These are phyloP conservation scores for Morpho achilles DNA, from an alignment of 2,888 invertebrate genomes.

Conservation along the genomic window DNA sequence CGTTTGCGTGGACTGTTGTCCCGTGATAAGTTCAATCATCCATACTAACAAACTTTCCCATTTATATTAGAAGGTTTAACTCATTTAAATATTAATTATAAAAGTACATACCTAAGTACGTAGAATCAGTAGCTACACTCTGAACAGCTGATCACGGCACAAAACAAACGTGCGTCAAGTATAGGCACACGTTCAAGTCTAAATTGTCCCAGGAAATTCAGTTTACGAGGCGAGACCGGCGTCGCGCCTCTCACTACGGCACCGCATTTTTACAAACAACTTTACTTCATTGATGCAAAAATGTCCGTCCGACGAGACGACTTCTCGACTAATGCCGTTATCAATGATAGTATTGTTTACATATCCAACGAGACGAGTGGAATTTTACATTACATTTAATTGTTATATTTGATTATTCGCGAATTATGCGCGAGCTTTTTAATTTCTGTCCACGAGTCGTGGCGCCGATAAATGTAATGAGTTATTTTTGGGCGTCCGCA, in stretches of 20 bases:
- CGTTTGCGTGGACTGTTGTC: too few species aligned
- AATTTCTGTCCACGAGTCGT: neutral
- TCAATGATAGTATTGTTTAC: constrained; percentile 44
- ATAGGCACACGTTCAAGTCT: constrained; percentile 30
- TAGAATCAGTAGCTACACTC: neutral
- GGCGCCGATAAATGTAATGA: neutral
- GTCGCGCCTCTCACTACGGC: constrained; percentile 56
- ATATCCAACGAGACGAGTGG: constrained; percentile 39
- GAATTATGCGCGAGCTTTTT: neutral
- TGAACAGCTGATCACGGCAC: constrained; percentile 17
- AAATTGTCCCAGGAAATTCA: constrained; percentile 4
- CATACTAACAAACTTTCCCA: too few species aligned
- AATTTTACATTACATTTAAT: constrained; percentile 44
- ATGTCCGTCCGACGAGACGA: constrained; percentile 45
- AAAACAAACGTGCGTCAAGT: constrained; percentile 24
- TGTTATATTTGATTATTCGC: neutral
- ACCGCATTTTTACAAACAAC: constrained; percentile 57
- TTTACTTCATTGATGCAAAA: constrained; percentile 17
- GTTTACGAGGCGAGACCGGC: constrained; percentile 49
- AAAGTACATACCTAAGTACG: constrained; percentile 14
- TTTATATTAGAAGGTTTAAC: too few species aligned
- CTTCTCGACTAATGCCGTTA: constrained; percentile 45
- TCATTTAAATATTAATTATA: neutral
- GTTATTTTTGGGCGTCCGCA: neutral
- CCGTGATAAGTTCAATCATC: too few species aligned